Evolutionary conservation across 2,797 vertebrate species (phyloP).

Genomic region (Spinus pinus): DNA sequence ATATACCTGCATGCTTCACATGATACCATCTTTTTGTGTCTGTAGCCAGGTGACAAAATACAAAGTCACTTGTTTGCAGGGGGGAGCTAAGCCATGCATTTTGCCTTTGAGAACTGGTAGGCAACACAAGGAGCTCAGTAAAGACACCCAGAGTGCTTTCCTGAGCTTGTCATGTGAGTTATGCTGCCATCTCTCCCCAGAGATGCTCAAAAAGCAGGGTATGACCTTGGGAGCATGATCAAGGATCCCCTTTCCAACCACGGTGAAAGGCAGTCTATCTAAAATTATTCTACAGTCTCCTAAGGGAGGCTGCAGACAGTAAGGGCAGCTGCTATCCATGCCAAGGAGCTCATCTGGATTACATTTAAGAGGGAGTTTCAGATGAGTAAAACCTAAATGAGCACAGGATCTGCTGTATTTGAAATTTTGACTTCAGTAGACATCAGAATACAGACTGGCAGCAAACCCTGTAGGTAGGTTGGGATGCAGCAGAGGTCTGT

Average conservation of each 20-base stretch:
- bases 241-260: not conserved
- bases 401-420: not conserved
- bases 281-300: not conserved
- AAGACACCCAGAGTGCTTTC: not conserved
- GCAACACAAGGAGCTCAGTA: not conserved
- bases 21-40: not conserved
- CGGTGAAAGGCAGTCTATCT: not conserved
- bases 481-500: not conserved
- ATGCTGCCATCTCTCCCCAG: not conserved
- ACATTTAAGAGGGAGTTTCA: not conserved
- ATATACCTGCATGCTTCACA: fast-evolving
- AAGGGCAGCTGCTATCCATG: fast-evolving
- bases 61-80: not conserved
- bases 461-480: fast-evolving
- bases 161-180: not conserved
- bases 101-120: not conserved
- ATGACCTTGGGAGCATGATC: not conserved
- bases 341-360: not conserved
- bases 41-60: not conserved
- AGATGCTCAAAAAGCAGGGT: not conserved
- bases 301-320: not conserved
- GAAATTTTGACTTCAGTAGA: not conserved
- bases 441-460: not conserved
- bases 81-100: not conserved
- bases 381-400: not conserved